Conservation (phyloP, 2,797 vertebrate genomes). For the Danio aesculapii region DNA sequence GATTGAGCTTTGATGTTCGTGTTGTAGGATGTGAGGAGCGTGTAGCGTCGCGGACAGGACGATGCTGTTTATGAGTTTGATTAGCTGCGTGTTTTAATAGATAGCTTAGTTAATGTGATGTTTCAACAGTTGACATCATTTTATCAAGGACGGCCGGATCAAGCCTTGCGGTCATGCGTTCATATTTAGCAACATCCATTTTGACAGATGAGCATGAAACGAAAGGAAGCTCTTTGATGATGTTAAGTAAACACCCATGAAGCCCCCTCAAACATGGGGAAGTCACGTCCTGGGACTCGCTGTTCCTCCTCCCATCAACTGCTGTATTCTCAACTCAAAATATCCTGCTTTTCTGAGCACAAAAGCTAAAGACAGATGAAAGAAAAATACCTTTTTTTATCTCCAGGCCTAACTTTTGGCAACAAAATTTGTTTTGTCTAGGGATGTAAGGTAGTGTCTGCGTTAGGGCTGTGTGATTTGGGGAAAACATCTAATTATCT, state of each 20-base stretch:
- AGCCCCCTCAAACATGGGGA: constrained; percentile 54
- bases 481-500: too few species aligned
- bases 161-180: not conserved
- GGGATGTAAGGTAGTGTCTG: not conserved
- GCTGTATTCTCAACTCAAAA: constrained; percentile 42
- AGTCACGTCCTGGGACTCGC: constrained; percentile 58
- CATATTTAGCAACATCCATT: constrained; percentile 34
- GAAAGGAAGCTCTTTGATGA: constrained; percentile 58
- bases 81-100: not conserved
- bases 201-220: constrained; percentile 54
- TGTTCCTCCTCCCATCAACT: constrained; percentile 43
- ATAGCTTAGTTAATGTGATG: not conserved
- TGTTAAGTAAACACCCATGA: constrained; percentile 57
- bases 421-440: not conserved
- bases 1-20: constrained; percentile 56
- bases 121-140: not conserved
- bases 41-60: constrained; percentile 38
- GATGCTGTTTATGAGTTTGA: constrained; percentile 21
- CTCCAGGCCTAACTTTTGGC: constrained; percentile 4
- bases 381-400: constrained; percentile 44
- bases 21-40: constrained; percentile 32
- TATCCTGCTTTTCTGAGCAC: constrained; percentile 40
- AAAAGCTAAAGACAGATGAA: constrained; percentile 55
- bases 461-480: too few species aligned
- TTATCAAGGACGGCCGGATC: not conserved